Evolutionary conservation across 2,888 invertebrate species (phyloP).

Genomic region (Brenthis daphne): DNA sequence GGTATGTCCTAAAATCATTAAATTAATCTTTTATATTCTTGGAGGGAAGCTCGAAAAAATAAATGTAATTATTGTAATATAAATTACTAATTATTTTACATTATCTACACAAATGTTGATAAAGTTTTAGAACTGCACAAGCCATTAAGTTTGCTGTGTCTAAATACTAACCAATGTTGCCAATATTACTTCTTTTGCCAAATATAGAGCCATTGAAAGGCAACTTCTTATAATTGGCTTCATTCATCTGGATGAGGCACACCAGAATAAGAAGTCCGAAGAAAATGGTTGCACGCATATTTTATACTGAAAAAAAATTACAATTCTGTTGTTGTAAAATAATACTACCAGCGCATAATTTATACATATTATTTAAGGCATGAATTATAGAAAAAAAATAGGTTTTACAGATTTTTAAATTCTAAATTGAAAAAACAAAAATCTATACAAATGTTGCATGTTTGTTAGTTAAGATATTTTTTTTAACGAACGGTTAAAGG

Average conservation of each 20-base stretch:
- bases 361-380: too few relatives aligned
- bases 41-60: too few relatives aligned
- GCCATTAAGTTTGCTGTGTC: background rate
- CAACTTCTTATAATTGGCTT: conserved; percentile 91
- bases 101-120: too few relatives aligned
- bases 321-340: background rate
- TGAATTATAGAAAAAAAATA: background rate
- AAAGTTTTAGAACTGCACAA: too few relatives aligned
- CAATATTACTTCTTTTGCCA: conserved; percentile 88
- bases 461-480: too few relatives aligned
- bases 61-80: too few relatives aligned
- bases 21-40: too few relatives aligned
- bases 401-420: background rate
- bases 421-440: too few relatives aligned
- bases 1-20: too few relatives aligned
- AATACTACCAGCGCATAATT: background rate
- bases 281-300: conserved; percentile 44
- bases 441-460: too few relatives aligned
- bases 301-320: conserved; percentile 34
- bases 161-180: conserved; percentile 65
- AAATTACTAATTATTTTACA: too few relatives aligned
- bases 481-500: too few relatives aligned
- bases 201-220: conserved; percentile 97
- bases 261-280: conserved; percentile 57
- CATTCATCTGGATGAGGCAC: conserved; percentile 67